Conservation (phyloP, 2,797 vertebrate genomes). For the Lemur catta region DNA sequence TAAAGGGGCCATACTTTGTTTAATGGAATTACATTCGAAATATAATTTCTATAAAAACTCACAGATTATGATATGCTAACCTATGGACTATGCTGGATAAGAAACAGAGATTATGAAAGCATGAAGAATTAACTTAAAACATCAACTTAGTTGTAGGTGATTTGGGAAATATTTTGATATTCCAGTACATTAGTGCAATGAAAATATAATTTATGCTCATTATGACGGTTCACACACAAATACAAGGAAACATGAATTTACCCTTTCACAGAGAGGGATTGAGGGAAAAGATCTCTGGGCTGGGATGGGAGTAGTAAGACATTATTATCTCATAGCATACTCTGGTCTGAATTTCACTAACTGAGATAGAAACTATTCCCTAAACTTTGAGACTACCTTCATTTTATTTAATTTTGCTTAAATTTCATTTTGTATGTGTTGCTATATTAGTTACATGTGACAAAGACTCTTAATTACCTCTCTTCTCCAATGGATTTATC, state of each 20-base stretch:
- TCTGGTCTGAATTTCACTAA: not conserved
- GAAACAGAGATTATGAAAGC: not conserved
- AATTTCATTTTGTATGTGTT: not conserved
- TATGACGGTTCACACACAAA: not conserved
- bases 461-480: not conserved
- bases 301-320: not conserved
- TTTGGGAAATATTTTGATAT: not conserved
- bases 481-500: not conserved
- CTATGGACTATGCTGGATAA: not conserved
- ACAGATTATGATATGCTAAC: not conserved
- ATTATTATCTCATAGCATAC: not conserved
- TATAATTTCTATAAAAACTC: not conserved
- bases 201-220: not conserved
- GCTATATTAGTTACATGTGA: not conserved
- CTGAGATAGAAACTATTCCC: not conserved
- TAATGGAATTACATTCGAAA: not conserved
- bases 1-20: not conserved
- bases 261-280: not conserved
- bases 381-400: not conserved
- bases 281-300: not conserved
- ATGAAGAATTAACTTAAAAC: not conserved
- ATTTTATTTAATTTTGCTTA: not conserved
- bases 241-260: not conserved
- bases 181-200: not conserved
- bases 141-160: not conserved